A percentile compares a stretch with the other conserved stretches of the same genome.
phyloP scores from a whole-genome alignment of 1,140 invertebrate species.

The Arion vulgaris region DNA sequence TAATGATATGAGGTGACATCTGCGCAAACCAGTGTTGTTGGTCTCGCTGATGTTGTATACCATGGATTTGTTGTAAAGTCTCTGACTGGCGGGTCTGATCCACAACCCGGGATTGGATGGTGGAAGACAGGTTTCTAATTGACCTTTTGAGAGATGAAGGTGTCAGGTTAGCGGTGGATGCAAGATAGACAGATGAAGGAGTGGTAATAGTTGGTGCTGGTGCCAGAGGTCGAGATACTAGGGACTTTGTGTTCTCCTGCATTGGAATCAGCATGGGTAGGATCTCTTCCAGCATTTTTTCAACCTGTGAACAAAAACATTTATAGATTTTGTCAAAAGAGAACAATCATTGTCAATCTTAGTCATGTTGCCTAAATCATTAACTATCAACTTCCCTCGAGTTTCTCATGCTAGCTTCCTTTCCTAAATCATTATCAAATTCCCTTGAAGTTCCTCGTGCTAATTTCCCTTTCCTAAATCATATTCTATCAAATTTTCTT shows the following conservation, averaged over 20 bases:
- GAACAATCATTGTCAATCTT: too few relatives aligned
- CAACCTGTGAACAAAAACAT: slow-evolving; percentile 34
- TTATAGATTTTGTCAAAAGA: too few relatives aligned
- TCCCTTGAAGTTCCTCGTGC: too few relatives aligned
- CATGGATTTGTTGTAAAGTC: not conserved
- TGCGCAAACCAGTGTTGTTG: not conserved
- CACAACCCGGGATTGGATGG: not conserved
- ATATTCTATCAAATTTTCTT: too few relatives aligned
- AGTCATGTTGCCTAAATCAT: too few relatives aligned
- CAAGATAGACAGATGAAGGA: not conserved
- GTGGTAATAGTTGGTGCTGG: slow-evolving; percentile 1
- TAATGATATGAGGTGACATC: not conserved
- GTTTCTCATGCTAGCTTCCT: too few relatives aligned
- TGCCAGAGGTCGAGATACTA: not conserved
- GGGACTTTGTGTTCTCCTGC: slow-evolving; percentile 7
- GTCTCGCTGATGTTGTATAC: not conserved
- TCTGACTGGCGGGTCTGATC: not conserved
- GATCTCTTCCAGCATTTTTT: slow-evolving; percentile 42
- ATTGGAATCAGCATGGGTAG: slow-evolving; percentile 37
- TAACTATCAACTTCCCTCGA: too few relatives aligned
- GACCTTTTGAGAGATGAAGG: slow-evolving; percentile 4
- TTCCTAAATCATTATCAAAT: too few relatives aligned
- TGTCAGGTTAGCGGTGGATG: not conserved
- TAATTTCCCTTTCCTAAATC: too few relatives aligned
- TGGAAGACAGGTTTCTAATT: not conserved